Evolutionary conservation across 2,113 vertebrate genomes (phyloP).

Genomic region (Serinus canaria): DNA sequence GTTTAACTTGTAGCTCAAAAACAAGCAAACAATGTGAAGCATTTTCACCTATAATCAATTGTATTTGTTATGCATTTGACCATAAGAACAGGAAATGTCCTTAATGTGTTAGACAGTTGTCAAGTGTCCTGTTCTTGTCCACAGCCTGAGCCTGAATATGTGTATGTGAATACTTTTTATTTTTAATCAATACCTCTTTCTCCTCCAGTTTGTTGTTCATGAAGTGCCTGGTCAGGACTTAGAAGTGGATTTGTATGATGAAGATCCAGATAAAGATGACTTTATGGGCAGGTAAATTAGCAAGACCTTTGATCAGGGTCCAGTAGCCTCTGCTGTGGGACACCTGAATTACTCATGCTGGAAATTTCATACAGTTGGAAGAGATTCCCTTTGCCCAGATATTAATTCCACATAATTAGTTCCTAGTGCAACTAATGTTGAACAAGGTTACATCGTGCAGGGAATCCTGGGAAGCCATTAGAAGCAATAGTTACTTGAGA

Average conservation of each 20-base stretch:
- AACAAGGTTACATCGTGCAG: background rate
- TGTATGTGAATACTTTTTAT: background rate
- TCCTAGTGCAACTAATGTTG: background rate
- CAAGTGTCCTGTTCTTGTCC: background rate
- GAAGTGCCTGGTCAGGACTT: conserved; percentile 94
- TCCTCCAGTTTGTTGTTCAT: conserved; percentile 87
- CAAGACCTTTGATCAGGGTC: background rate
- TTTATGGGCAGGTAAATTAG: conserved; percentile 87
- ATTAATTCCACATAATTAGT: background rate
- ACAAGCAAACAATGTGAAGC: background rate
- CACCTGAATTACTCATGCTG: background rate
- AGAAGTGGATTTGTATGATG: conserved; percentile 90
- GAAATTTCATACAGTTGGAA: background rate
- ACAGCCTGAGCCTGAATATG: background rate
- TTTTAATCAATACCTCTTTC: background rate
- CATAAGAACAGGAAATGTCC: background rate
- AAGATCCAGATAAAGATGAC: conserved; percentile 94
- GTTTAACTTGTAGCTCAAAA: background rate
- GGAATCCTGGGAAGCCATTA: background rate
- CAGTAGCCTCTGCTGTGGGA: background rate
- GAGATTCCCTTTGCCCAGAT: background rate
- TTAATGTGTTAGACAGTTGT: background rate
- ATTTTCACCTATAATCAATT: background rate
- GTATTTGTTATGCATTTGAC: background rate
- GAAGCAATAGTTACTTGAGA: background rate